Evolutionary conservation across 2,797 vertebrate species (phyloP).

Genomic region (Spondyliosoma cantharus): DNA sequence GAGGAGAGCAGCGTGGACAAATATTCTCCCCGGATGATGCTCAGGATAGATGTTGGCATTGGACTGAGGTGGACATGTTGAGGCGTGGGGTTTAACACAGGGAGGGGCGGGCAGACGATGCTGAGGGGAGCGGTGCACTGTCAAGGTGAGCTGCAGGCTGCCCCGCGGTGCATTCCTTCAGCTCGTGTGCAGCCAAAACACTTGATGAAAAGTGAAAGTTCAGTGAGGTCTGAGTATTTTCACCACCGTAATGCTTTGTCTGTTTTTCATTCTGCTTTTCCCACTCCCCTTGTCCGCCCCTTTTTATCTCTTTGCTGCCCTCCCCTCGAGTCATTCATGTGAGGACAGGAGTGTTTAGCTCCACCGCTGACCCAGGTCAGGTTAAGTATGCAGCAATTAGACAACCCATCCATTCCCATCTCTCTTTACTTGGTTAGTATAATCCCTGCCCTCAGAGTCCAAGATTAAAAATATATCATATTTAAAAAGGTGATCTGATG

Average conservation of each 20-base stretch:
- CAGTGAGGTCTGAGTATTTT: slow-evolving; percentile 64
- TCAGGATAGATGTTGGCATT: slow-evolving; percentile 32
- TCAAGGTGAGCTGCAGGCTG: slow-evolving; percentile 69
- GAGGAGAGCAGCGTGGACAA: slow-evolving; percentile 1
- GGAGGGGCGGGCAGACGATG: slow-evolving; percentile 23
- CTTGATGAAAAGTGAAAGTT: slow-evolving; percentile 79
- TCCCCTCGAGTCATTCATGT: slow-evolving; percentile 71
- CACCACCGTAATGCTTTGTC: slow-evolving; percentile 55
- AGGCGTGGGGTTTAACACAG: slow-evolving; percentile 52
- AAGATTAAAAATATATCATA: not conserved
- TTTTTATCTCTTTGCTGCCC: slow-evolving; percentile 49
- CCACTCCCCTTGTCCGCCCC: slow-evolving; percentile 29
- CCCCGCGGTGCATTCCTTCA: slow-evolving; percentile 79
- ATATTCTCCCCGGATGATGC: slow-evolving; percentile 33
- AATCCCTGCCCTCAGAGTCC: slow-evolving; percentile 14
- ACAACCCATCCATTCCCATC: slow-evolving; percentile 18
- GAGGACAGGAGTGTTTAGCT: slow-evolving; percentile 63
- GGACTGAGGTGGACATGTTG: slow-evolving; percentile 70
- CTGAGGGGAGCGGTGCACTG: slow-evolving; percentile 37
- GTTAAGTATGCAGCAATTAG: slow-evolving; percentile 51
- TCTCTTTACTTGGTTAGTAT: not conserved
- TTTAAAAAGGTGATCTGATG: not conserved
- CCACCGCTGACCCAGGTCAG: slow-evolving; percentile 61
- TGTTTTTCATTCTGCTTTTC: slow-evolving; percentile 43
- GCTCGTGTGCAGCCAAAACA: slow-evolving; percentile 69